Conservation (phyloP, 2,113 vertebrate species). For the Lepus americanus region DNA sequence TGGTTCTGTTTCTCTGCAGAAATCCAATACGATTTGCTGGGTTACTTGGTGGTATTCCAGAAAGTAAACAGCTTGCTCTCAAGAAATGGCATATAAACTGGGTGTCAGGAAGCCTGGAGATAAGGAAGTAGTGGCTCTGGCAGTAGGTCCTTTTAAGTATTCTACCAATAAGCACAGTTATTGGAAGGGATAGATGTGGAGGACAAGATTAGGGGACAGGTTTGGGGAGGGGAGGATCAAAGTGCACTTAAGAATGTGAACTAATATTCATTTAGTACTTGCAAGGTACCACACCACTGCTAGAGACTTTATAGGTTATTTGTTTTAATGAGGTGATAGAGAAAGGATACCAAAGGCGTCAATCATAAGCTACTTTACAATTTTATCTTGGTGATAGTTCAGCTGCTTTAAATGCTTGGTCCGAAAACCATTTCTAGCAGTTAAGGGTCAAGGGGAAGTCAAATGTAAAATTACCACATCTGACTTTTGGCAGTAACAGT, state of each 20-base stretch:
- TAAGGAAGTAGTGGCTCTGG: background rate
- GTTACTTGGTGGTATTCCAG: conserved; percentile 22
- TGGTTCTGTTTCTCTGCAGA: background rate
- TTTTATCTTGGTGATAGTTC: conserved; percentile 64
- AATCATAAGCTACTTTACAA: conserved; percentile 63
- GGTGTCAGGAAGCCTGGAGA: conserved; percentile 23
- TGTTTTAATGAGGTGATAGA: conserved; percentile 49
- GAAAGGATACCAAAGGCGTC: conserved; percentile 12
- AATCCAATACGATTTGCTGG: background rate
- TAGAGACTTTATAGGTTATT: conserved; percentile 46
- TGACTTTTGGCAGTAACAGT: conserved; percentile 65
- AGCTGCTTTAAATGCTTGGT: conserved; percentile 57
- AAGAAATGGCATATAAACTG: conserved; percentile 22
- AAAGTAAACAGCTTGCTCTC: background rate
- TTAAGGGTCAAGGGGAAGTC: conserved; percentile 58
- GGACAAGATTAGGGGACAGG: conserved; percentile 11
- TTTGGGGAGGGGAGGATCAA: background rate
- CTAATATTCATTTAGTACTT: conserved; percentile 46
- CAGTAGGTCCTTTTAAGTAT: background rate
- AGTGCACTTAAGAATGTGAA: conserved; percentile 35
- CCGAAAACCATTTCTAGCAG: conserved; percentile 59
- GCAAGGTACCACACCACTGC: conserved; percentile 3
- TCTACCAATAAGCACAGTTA: conserved; percentile 14
- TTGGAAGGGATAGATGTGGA: conserved; percentile 37
- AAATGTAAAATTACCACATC: conserved; percentile 64